These are phyloP conservation scores for Nothoprocta pentlandii DNA, from an alignment of 2,113 vertebrate species.

Conservation along the genomic window DNA sequence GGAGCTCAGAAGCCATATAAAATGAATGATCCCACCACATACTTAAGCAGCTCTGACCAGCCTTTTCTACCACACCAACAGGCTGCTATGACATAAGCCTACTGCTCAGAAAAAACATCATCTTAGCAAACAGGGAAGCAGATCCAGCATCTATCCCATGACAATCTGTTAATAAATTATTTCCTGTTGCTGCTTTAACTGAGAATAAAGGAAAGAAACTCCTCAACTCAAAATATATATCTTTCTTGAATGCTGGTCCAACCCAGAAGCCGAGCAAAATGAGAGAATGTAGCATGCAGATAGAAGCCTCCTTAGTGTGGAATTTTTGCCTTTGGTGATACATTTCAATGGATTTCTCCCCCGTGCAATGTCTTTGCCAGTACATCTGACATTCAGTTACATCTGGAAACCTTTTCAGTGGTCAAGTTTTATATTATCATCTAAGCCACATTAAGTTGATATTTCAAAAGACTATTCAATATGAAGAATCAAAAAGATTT, in stretches of 20 bases:
- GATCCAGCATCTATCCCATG: background rate
- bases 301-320: background rate
- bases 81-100: background rate
- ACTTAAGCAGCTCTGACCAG: background rate
- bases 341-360: background rate
- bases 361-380: slow-evolving; percentile 13
- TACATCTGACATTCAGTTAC: slow-evolving; percentile 14
- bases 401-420: slow-evolving; percentile 33
- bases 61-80: background rate
- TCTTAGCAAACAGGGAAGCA: background rate
- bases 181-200: background rate
- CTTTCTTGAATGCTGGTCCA: background rate
- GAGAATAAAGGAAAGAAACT: background rate
- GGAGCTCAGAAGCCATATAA: background rate
- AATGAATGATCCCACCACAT: background rate
- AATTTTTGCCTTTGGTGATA: slow-evolving; percentile 27
- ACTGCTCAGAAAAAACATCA: accelerated
- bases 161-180: background rate
- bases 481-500: background rate
- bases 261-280: background rate
- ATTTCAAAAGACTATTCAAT: slow-evolving; percentile 21
- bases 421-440: slow-evolving; percentile 13
- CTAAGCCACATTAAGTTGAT: background rate
- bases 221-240: background rate
- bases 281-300: background rate